Conservation (phyloP, 2,113 vertebrate genomes). For the Hemichromis elongatus region DNA sequence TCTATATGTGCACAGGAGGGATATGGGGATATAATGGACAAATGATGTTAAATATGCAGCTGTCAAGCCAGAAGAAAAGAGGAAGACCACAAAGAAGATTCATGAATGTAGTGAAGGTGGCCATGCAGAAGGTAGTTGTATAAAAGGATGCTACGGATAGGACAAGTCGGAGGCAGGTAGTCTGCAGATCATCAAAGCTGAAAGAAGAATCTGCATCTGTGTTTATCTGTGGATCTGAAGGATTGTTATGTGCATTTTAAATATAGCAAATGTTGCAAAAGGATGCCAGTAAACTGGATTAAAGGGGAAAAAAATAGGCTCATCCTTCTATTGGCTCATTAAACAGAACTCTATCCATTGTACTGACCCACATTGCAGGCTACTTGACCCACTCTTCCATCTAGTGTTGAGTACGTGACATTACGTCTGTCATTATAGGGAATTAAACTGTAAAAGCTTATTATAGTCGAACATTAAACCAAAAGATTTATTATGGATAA, state of each 20-base stretch:
- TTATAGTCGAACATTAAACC: background rate
- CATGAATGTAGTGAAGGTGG: background rate
- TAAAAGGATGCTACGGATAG: background rate
- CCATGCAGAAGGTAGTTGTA: background rate
- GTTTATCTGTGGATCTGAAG: background rate
- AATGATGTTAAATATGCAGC: background rate
- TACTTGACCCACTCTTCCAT: conserved; percentile 11
- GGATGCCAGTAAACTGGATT: background rate
- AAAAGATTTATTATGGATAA: background rate
- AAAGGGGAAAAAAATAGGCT: background rate
- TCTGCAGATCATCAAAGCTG: background rate
- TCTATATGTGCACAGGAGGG: background rate
- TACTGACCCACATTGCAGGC: background rate
- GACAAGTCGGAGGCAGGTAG: background rate
- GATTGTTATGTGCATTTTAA: background rate
- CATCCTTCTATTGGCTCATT: background rate
- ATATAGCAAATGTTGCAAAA: background rate
- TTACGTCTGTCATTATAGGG: background rate
- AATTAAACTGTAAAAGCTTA: background rate
- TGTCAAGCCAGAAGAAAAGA: background rate
- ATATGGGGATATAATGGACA: background rate
- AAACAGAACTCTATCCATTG: background rate
- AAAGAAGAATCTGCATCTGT: background rate
- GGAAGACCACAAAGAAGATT: background rate
- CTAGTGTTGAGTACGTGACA: conserved; percentile 16